Percentiles rank a stretch among this genome's conserved stretches.
Conservation (phyloP, 2,888 invertebrate species). For the Eupelmus urozonus region DNA sequence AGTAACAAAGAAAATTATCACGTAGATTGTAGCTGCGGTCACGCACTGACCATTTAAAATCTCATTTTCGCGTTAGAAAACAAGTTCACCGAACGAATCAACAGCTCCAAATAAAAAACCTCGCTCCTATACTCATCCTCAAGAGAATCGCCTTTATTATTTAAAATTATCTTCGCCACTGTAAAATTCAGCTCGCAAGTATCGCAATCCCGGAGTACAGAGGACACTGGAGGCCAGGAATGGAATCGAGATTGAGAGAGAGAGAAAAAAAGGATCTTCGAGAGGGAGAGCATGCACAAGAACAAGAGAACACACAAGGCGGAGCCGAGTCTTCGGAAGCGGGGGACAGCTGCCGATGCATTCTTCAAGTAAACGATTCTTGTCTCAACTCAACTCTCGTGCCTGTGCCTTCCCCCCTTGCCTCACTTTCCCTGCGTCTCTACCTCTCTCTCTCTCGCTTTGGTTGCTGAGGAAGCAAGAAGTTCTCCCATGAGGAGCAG, state of each 20-base stretch:
- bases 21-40: too few species aligned
- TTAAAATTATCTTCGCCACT: too few species aligned
- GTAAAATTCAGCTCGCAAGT: too few species aligned
- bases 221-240: background rate
- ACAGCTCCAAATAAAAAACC: too few species aligned
- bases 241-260: background rate
- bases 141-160: too few species aligned
- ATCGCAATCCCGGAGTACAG: too few species aligned
- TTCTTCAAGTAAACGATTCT: constrained; percentile 49
- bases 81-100: too few species aligned
- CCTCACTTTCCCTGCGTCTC: constrained; percentile 45
- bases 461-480: background rate
- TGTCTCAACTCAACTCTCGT: constrained; percentile 27
- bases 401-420: constrained; percentile 47
- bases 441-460: constrained; percentile 43
- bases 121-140: too few species aligned
- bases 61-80: too few species aligned
- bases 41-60: too few species aligned
- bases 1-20: too few species aligned
- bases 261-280: constrained; percentile 1
- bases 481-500: background rate
- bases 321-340: constrained; percentile 8
- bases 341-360: constrained; percentile 35
- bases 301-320: too few species aligned
- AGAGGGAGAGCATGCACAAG: constrained; percentile 54